Base-by-base conservation (phyloP, 2,888 invertebrate species). In the Antheraea yamamai region DNA sequence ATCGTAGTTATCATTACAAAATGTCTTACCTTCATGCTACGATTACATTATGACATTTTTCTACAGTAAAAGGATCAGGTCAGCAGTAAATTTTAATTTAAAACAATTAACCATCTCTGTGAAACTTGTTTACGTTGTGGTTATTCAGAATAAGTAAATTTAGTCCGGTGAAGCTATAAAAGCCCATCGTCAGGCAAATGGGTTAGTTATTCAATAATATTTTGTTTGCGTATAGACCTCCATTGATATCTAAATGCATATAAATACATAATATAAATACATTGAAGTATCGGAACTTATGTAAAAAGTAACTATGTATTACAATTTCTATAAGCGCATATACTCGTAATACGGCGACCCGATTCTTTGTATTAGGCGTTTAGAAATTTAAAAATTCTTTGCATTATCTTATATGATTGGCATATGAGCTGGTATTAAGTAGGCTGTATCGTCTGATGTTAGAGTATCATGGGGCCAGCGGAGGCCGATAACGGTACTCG, bases 401-500 rank as follows among this genome's bases (percentile, higher is more conserved):
- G 82, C 77, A 81, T 85, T 84, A 87, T 86, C 83, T 84, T 81
- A 84, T 81, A 87, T 87, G 88, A 88, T 88, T 86, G 86, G 86
- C 87, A 87, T 84, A 88, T 90, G 88, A 91, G 91, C 86, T 87
- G 86, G 81, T 87, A 85, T 84, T 85, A 89, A 89, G 89, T 91
- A 89, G 91, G 91, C 87, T 89, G 88, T 79, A 81, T 87, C 84
- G 89, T 87, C 85, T 87, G 91, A 85, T 83, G 87, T 84, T 80
- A 85, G 64, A 66, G 81, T 81, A 81, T 82, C 81, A 80, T 81
- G 82, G 81, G 86, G 86, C 85, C 86, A 85, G 83, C 81, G 82
- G 83, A 81, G 82, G 83, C 81, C 83, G 80, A 81, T 93, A 93
- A 93, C 93, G 93, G 94, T 89, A 92, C 87, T 77, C 74, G 75